phyloP scores from a whole-genome alignment of 2,797 vertebrate genomes.

The Anomalospiza imberbis region DNA sequence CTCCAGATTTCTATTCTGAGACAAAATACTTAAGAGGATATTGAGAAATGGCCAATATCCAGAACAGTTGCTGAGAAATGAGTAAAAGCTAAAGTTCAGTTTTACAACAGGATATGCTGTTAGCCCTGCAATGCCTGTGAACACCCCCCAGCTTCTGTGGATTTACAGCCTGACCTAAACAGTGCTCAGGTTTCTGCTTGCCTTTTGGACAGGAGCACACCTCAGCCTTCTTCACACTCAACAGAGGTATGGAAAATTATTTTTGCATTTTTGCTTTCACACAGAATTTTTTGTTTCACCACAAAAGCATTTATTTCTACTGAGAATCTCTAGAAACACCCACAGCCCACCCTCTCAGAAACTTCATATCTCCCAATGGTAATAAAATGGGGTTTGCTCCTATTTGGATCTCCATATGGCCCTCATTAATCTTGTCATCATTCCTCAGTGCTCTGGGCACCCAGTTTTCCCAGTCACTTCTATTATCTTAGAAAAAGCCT shows the following conservation, averaged over 20 bases:
- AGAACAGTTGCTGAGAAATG: background rate
- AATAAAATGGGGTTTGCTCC: background rate
- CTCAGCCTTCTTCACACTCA: background rate
- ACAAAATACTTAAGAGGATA: background rate
- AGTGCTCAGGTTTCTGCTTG: background rate
- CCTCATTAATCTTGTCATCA: background rate
- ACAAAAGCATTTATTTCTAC: background rate
- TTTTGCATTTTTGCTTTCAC: background rate
- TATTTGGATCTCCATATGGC: background rate
- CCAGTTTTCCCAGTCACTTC: background rate
- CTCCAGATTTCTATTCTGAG: constrained; percentile 6
- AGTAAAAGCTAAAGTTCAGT: constrained; percentile 9
- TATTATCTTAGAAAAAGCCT: background rate
- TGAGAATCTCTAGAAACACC: background rate
- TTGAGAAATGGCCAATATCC: background rate
- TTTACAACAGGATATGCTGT: constrained; percentile 10
- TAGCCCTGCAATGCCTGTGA: background rate
- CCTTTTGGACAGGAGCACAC: background rate
- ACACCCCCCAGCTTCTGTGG: background rate
- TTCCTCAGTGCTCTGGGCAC: background rate
- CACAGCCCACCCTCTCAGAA: background rate
- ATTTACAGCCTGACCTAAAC: constrained; percentile 6
- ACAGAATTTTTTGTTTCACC: background rate
- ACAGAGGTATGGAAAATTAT: background rate
- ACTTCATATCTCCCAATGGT: background rate